phyloP scores from a whole-genome alignment of 2,888 invertebrate genomes.

The Lymantria monacha region DNA sequence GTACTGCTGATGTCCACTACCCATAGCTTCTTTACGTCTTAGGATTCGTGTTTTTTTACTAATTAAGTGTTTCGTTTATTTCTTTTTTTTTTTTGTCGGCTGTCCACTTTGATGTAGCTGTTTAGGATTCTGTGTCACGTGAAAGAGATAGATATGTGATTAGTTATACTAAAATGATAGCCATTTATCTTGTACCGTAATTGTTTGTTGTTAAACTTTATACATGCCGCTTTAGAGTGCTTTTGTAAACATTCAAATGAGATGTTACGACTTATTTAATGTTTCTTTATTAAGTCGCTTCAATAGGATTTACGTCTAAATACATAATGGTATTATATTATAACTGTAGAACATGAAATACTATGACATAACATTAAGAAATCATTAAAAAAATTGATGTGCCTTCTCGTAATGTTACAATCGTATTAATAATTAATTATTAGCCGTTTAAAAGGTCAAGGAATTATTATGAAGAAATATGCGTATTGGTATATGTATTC shows the following conservation, averaged over 20 bases:
- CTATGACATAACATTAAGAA: neutral
- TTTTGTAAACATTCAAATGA: neutral
- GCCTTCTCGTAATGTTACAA: neutral
- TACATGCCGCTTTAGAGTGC: slow-evolving; percentile 1
- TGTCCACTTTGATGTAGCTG: slow-evolving; percentile 6
- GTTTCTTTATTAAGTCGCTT: neutral
- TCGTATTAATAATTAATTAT: neutral
- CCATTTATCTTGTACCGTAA: neutral
- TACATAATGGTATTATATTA: neutral
- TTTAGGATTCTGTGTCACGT: neutral
- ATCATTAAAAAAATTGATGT: neutral
- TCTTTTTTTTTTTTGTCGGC: slow-evolving; percentile 9
- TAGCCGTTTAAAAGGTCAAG: neutral
- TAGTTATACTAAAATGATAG: neutral
- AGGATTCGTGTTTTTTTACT: slow-evolving; percentile 23
- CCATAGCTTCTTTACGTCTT: slow-evolving; percentile 18
- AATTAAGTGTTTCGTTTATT: slow-evolving; percentile 27
- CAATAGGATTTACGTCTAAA: neutral
- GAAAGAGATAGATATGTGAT: slow-evolving; percentile 2
- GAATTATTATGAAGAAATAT: neutral
- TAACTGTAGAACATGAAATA: neutral
- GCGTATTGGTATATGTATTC: no score
- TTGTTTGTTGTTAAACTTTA: neutral
- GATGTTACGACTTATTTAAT: neutral
- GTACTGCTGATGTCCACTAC: slow-evolving; percentile 29